phyloP scores from a whole-genome alignment of 2,888 invertebrate species.

The Drosophila mettleri region DNA sequence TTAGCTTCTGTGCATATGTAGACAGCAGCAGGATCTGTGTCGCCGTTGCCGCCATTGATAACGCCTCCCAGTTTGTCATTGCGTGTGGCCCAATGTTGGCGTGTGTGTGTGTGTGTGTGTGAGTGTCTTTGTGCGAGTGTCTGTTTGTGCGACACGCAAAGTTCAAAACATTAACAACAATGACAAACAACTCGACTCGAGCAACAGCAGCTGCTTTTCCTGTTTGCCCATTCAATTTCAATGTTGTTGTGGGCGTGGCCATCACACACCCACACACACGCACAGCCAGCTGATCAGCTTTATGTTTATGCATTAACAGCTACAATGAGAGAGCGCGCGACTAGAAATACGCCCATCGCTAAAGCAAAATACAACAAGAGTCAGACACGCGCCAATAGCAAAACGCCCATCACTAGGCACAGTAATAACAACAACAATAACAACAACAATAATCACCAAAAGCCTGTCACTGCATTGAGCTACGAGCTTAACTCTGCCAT shows the following conservation, averaged over 20 bases:
- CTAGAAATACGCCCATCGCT: conserved; percentile 11
- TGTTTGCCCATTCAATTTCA: conserved; percentile 43
- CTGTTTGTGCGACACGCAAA: conserved; percentile 60
- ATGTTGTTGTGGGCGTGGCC: conserved; percentile 44
- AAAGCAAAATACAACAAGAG: background rate
- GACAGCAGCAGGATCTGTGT: conserved; percentile 59
- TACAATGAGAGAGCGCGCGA: background rate
- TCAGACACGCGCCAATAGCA: background rate
- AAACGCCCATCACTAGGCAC: background rate
- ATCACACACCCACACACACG: conserved; percentile 16
- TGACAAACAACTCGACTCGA: conserved; percentile 56
- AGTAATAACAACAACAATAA: conserved; percentile 3
- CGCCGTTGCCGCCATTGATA: conserved; percentile 53
- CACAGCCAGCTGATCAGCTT: conserved; percentile 41
- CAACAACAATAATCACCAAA: conserved; percentile 4
- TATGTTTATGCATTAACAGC: conserved; percentile 6
- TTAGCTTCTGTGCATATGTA: conserved; percentile 36
- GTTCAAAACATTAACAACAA: conserved; percentile 65
- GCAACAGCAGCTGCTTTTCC: conserved; percentile 40
- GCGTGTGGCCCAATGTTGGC: conserved; percentile 32
- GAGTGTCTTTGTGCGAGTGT: conserved; percentile 14
- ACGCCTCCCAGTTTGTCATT: conserved; percentile 40
- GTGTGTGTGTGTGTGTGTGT: conserved; percentile 14
- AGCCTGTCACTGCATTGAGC: conserved; percentile 58
- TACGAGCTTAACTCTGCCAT: conserved; percentile 53